Evolutionary conservation across 1,140 invertebrate species (phyloP).

Genomic region (Drosophila yakuba): DNA sequence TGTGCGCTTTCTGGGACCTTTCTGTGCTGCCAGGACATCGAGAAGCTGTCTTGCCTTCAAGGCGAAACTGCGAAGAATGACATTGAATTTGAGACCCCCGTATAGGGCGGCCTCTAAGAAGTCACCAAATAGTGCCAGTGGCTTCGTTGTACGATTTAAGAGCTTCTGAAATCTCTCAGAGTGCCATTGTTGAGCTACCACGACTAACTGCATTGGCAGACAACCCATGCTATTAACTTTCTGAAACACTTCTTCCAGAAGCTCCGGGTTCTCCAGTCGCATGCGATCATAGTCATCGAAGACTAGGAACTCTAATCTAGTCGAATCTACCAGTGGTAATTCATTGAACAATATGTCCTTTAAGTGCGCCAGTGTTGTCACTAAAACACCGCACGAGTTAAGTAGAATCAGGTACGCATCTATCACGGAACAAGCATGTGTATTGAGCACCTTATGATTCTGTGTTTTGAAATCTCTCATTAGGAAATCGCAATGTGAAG

Average conservation of each 20-base stretch:
- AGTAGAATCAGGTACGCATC: conserved; percentile 36
- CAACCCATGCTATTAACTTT: neutral
- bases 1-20: conserved; percentile 9
- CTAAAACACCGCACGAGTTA: conserved; percentile 53
- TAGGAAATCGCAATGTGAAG: conserved; percentile 11
- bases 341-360: conserved; percentile 2
- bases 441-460: conserved; percentile 39
- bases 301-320: conserved; percentile 30
- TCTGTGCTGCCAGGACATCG: neutral
- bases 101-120: conserved; percentile 62
- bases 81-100: conserved; percentile 31
- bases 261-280: neutral
- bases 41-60: conserved; percentile 28
- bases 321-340: conserved; percentile 22
- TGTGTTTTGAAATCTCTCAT: conserved; percentile 21
- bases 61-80: neutral
- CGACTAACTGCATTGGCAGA: conserved; percentile 17
- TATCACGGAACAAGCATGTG: neutral
- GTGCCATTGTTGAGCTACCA: conserved; percentile 61
- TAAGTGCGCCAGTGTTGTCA: conserved; percentile 33
- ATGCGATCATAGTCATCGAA: conserved; percentile 60
- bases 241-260: conserved; percentile 20
- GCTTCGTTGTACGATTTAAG: conserved; percentile 4
- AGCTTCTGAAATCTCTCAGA: conserved; percentile 13
- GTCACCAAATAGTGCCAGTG: conserved; percentile 50